Base-by-base conservation (phyloP, 2,113 vertebrate genomes). In the Dolichallabes microphthalmus region DNA sequence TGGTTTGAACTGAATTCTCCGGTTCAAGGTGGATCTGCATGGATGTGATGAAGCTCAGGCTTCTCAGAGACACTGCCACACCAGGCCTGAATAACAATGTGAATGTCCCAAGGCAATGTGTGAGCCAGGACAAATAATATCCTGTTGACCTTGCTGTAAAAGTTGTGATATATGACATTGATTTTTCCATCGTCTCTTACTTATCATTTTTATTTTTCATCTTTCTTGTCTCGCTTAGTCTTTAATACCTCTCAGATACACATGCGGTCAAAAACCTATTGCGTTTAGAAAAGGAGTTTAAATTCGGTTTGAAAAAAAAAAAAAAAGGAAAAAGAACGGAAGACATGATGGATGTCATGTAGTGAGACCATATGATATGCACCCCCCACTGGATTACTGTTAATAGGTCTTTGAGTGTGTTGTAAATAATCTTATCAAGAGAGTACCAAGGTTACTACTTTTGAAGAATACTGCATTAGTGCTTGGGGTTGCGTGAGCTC, bases 71-170 rank as follows among this genome's bases (percentile, higher is more conserved):
- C 82, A 77, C 77, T 63, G 75, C 52, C 84, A 86, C 82, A 85
- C 85, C 74, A 75, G 80, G 84, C 69, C 71, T 82, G 87, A 88
- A 90, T 89, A 89, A 86, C 89, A 88, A 86, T 88, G 82, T 20
- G 58, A 83, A 66, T 86, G 81, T 85, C 82, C 80, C 75, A 80
- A 77, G 78, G 83, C 57, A 86, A 61, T 55, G 63, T 73, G 90
- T 83, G 91, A 89, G 89, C 92, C 86, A 84, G 92, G 91, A 93
- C 88, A 93, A 94, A 94, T 94, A 93, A 93, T 92, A 93, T 94
- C 92, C 94, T 93, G 90, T 93, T 94, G 94, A 94, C 94, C 94
- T 95, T 95, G 94, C 93, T 95, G 90, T 92, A 92, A 91, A 92
- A 92, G 84, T 90, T 92, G 87, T 92, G 91, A 94, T 93, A 91